These are phyloP conservation scores for Glaucopsyche alexis DNA, from an alignment of 2,888 invertebrate genomes.

Conservation along the genomic window DNA sequence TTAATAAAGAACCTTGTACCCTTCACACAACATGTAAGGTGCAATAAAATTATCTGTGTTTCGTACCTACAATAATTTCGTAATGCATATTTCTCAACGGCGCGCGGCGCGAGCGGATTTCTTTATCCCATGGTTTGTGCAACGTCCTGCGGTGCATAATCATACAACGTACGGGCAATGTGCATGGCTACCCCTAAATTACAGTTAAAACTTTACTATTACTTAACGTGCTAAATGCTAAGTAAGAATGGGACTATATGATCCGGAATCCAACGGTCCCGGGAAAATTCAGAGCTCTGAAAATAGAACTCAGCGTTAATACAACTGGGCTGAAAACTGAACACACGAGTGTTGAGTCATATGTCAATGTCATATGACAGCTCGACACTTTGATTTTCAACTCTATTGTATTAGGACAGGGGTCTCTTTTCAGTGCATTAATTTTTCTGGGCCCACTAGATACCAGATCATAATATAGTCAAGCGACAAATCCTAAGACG, in stretches of 20 bases:
- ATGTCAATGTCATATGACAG: too few relatives aligned
- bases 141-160: constrained; percentile 8
- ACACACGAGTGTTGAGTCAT: too few relatives aligned
- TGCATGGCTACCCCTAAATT: not conserved
- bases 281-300: too few relatives aligned
- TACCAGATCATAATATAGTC: too few relatives aligned
- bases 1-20: not conserved
- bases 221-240: not conserved
- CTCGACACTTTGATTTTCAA: too few relatives aligned
- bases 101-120: too few relatives aligned
- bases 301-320: too few relatives aligned
- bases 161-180: not conserved
- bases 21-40: not conserved
- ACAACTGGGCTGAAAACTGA: too few relatives aligned
- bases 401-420: too few relatives aligned
- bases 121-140: constrained; percentile 7
- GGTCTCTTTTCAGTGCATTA: too few relatives aligned
- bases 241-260: not conserved
- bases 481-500: not conserved
- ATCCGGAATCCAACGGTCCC: too few relatives aligned
- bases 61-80: not conserved
- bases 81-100: not conserved
- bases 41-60: not conserved
- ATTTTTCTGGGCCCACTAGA: too few relatives aligned
- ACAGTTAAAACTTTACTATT: not conserved